These are phyloP conservation scores for Bagarius yarrelli DNA, from an alignment of 2,113 vertebrate species.

Conservation along the genomic window DNA sequence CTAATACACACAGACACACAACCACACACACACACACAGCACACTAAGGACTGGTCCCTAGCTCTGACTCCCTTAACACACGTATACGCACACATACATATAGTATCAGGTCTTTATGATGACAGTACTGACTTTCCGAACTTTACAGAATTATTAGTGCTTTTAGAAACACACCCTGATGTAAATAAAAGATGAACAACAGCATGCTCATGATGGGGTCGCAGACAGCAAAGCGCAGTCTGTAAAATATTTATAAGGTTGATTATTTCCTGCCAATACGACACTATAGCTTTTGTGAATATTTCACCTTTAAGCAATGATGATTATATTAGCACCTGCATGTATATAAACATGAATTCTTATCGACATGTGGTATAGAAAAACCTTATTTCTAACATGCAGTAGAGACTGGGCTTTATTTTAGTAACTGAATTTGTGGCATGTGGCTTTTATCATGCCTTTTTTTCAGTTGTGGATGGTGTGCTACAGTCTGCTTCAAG, in stretches of 20 bases:
- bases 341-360: too few relatives aligned
- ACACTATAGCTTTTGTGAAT: slow-evolving; percentile 45
- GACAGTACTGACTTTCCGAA: neutral
- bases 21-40: neutral
- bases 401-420: slow-evolving; percentile 1
- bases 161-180: slow-evolving; percentile 57
- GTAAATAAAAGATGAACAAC: slow-evolving; percentile 72
- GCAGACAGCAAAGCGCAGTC: slow-evolving; percentile 54
- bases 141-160: slow-evolving; percentile 18
- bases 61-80: neutral
- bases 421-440: neutral
- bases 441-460: slow-evolving; percentile 21
- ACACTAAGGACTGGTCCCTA: neutral
- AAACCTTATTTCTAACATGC: neutral
- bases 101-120: neutral
- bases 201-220: slow-evolving; percentile 60
- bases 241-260: slow-evolving; percentile 64
- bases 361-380: neutral
- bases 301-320: slow-evolving; percentile 39
- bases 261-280: slow-evolving; percentile 59
- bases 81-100: neutral
- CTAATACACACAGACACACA: neutral
- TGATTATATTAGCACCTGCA: neutral
- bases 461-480: slow-evolving; percentile 22
- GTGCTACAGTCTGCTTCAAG: slow-evolving; percentile 18